phyloP scores from a whole-genome alignment of 1,140 invertebrate species.

The Holcopasites calliopsidis region DNA sequence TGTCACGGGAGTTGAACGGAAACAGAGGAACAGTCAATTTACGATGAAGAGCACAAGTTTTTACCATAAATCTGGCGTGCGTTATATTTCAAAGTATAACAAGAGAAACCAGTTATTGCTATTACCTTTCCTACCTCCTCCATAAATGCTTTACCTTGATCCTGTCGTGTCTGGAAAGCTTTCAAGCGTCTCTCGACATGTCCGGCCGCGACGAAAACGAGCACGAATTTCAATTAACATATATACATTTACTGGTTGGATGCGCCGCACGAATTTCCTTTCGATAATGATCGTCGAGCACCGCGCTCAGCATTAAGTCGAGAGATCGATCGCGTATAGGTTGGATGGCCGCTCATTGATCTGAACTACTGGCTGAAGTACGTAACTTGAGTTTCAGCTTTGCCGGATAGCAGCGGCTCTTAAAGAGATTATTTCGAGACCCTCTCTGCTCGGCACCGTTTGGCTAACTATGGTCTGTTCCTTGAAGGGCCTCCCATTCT shows the following conservation, averaged over 20 bases:
- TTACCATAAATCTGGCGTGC: too few species aligned
- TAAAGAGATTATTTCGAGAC: slow-evolving; percentile 64
- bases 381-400: slow-evolving; percentile 49
- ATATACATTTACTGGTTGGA: too few species aligned
- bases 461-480: slow-evolving; percentile 46
- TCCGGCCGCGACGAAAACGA: slow-evolving; percentile 29
- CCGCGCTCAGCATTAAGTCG: slow-evolving; percentile 21
- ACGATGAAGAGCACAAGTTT: background rate
- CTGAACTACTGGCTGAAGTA: slow-evolving; percentile 22
- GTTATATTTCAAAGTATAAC: too few species aligned
- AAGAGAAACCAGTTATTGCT: too few species aligned
- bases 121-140: too few species aligned
- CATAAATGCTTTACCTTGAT: too few species aligned
- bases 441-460: slow-evolving; percentile 39
- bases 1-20: background rate
- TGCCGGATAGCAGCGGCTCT: slow-evolving; percentile 48
- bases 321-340: slow-evolving; percentile 20
- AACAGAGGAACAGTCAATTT: slow-evolving; percentile 7
- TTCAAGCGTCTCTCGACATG: background rate
- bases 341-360: slow-evolving; percentile 25
- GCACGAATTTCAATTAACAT: background rate
- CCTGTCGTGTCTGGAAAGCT: too few species aligned
- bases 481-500: slow-evolving; percentile 56
- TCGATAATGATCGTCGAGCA: background rate
- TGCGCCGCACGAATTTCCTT: too few species aligned